A percentile compares a stretch with the other conserved stretches of the same genome.
phyloP scores from a whole-genome alignment of 2,797 vertebrate species.

The Tokudaia muenninki region DNA sequence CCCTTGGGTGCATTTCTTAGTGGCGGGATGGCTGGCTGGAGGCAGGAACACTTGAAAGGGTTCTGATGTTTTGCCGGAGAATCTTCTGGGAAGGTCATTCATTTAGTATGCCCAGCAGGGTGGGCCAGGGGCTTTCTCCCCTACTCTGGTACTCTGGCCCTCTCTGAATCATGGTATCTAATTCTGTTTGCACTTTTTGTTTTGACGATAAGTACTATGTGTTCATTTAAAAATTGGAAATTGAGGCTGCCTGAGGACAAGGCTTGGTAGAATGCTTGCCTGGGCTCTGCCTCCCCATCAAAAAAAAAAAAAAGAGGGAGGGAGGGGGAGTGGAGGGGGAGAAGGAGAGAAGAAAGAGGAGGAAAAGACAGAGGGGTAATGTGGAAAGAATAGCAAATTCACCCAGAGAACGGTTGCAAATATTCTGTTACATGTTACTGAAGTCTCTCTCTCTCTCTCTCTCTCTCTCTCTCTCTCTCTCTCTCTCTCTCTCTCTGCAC shows the following conservation, averaged over 20 bases:
- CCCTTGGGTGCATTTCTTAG: not conserved
- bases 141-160: not conserved
- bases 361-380: not conserved
- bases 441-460: too few relatives aligned
- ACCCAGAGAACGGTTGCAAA: not conserved
- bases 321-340: too few relatives aligned
- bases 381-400: too few relatives aligned
- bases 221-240: not conserved
- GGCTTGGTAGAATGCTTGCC: not conserved
- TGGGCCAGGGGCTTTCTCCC: not conserved
- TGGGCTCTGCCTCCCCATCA: not conserved
- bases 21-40: not conserved
- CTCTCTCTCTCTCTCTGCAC: too few relatives aligned
- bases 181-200: not conserved
- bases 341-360: too few relatives aligned
- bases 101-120: fast-evolving
- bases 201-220: not conserved
- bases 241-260: not conserved
- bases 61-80: not conserved
- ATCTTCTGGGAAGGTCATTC: not conserved
- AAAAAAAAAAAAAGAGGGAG: too few relatives aligned
- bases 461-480: too few relatives aligned
- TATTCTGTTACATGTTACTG: not conserved
- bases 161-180: not conserved
- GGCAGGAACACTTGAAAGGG: not conserved